phyloP scores from a whole-genome alignment of 2,113 vertebrate genomes.

The Archocentrus centrarchus region DNA sequence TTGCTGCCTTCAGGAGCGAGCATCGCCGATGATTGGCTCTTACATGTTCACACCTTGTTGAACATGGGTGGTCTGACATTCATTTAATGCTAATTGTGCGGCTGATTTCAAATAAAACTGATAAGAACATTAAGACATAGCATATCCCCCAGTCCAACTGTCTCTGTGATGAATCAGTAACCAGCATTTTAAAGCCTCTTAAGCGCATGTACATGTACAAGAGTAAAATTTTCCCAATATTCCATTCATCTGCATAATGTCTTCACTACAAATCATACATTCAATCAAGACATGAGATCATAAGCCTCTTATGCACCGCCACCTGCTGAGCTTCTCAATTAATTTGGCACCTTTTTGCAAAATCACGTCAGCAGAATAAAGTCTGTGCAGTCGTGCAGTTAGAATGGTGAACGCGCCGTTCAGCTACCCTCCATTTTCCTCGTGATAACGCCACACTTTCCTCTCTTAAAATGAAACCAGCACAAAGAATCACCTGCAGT shows the following conservation, averaged over 20 bases:
- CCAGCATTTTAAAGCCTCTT: background rate
- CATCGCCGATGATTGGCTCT: background rate
- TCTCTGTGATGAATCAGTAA: slow-evolving; percentile 6
- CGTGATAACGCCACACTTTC: background rate
- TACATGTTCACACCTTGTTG: background rate
- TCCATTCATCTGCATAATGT: slow-evolving; percentile 31
- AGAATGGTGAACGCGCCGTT: slow-evolving; percentile 8
- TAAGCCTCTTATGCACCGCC: slow-evolving; percentile 43
- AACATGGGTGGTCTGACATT: background rate
- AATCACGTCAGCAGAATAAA: slow-evolving; percentile 57
- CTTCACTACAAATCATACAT: slow-evolving; percentile 31
- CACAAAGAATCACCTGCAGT: slow-evolving; percentile 54
- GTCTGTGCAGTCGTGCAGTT: slow-evolving; percentile 40
- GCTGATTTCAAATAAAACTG: background rate
- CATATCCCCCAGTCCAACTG: background rate
- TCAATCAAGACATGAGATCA: slow-evolving; percentile 39
- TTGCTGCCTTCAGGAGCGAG: slow-evolving; percentile 30
- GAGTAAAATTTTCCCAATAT: slow-evolving; percentile 7
- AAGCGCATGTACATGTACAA: background rate
- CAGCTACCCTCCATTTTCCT: background rate
- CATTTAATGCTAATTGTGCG: background rate
- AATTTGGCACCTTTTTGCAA: slow-evolving; percentile 51
- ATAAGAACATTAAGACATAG: background rate
- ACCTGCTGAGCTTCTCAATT: slow-evolving; percentile 53
- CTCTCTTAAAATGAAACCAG: slow-evolving; percentile 23